These are phyloP conservation scores for Ramphastos sulfuratus DNA, from an alignment of 2,113 vertebrate species.

Conservation along the genomic window DNA sequence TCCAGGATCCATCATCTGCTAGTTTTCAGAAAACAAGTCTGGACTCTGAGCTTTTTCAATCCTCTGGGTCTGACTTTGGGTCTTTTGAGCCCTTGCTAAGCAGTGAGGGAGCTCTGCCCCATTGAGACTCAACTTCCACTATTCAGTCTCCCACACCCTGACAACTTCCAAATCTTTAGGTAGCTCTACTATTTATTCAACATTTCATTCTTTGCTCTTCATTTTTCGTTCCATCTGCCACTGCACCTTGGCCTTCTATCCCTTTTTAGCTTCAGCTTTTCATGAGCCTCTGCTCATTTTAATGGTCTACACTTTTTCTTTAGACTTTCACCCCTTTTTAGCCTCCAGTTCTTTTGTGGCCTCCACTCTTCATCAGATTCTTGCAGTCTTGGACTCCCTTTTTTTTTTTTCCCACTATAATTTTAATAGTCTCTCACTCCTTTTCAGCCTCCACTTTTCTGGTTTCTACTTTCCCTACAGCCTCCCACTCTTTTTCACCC, in stretches of 20 bases:
- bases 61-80: slow-evolving; percentile 35
- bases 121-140: background rate
- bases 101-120: too few species aligned
- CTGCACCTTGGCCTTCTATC: too few species aligned
- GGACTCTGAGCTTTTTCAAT: background rate
- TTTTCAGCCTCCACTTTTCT: background rate
- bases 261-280: background rate
- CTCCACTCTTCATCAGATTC: too few species aligned
- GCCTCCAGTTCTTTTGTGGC: too few species aligned
- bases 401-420: too few species aligned
- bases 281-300: too few species aligned
- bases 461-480: background rate
- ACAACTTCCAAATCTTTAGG: rapidly evolving
- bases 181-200: background rate
- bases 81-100: background rate
- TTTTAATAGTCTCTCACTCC: too few species aligned
- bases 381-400: too few species aligned
- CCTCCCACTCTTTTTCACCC: too few species aligned
- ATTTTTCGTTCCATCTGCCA: background rate
- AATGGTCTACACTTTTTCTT: background rate
- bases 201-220: background rate
- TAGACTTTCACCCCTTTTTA: too few species aligned
- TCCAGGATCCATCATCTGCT: slow-evolving; percentile 7
- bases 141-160: background rate
- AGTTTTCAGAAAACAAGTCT: slow-evolving; percentile 53